These are phyloP conservation scores for Toxonevra muliebris DNA, from an alignment of 2,888 invertebrate genomes.

Conservation along the genomic window DNA sequence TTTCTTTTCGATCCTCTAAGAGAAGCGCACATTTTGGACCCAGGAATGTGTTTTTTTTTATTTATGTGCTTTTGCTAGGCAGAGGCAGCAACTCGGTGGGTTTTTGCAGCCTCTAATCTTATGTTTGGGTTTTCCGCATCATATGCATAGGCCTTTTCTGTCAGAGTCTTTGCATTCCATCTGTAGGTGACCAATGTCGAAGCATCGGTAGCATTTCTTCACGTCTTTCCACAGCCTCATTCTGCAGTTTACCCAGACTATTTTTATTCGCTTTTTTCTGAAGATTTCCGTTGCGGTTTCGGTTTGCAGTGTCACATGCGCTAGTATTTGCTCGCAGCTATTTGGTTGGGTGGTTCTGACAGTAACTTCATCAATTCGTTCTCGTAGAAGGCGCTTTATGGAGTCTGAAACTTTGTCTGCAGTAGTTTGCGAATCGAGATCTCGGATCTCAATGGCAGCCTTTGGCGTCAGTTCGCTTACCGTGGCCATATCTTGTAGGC, in stretches of 20 bases:
- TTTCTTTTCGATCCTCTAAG: too few species aligned
- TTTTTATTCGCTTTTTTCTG: background rate
- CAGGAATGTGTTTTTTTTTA: too few species aligned
- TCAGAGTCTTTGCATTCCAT: too few species aligned
- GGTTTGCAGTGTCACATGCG: conserved; percentile 1
- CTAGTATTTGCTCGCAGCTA: conserved; percentile 6
- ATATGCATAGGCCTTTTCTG: background rate
- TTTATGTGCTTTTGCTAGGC: too few species aligned
- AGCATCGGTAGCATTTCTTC: too few species aligned
- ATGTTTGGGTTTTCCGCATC: background rate
- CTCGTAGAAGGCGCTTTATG: background rate
- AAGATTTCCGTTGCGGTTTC: too few species aligned
- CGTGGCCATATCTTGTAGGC: background rate
- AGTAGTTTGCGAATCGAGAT: conserved; percentile 5
- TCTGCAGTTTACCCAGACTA: background rate
- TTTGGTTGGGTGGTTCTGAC: conserved; percentile 8
- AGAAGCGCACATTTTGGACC: too few species aligned
- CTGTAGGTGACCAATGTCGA: too few species aligned
- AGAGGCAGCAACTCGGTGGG: too few species aligned
- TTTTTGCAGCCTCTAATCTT: too few species aligned
- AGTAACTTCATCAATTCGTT: background rate
- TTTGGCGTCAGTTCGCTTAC: conserved; percentile 2
- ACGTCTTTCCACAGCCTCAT: background rate
- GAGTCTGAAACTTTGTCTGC: background rate
- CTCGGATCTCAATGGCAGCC: conserved; percentile 16